Base-by-base conservation (phyloP, 1,140 invertebrate genomes). In the Eubasilissa regina region DNA sequence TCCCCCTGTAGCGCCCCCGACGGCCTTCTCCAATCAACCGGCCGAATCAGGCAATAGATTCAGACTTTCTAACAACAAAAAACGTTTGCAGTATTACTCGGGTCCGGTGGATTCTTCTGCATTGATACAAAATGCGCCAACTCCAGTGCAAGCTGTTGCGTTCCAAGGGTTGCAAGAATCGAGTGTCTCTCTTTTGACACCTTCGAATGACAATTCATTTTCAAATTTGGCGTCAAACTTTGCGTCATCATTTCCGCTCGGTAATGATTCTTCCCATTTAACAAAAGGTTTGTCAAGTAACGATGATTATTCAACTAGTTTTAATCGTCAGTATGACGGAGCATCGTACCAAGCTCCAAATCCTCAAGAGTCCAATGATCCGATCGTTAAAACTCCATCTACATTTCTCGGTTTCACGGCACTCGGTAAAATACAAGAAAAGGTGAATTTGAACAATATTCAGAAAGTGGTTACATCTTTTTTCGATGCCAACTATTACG, bases 41-140 rank as follows among this genome's bases (percentile, higher is more conserved):
- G 85, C 85, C 10, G 62, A 53, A 51, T 79, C 84, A 13, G 85
- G 85, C 25, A 84, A 82, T 55, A 51, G 84, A 77, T 89, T 84
- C 76, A 85, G 88, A 83, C 85, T 89, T 85, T 85, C 70, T 13
- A 17, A 81, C 6, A 88, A 87, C 43, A 81, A 80, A 45, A 89
- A 88, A 79, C 84, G 84, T 75, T 87, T 87, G 6, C 86, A 88
- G 72, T 89, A 89, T 83, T 89, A 89, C 80, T 86, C 88, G 0
- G 89, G 89, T 6, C 88, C 89, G 8, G 88, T 89, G 13, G 87
- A 88, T 12, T 70, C 48, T n/a, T 70, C 66, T 13, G 19, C 48
- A 35, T 25, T 48, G 47, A 3, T 25, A 9, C 66, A 48, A 9
- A 48, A 70, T 48, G 6, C 44, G 10, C n/a, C 7, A 70, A 15